Conservation (phyloP, 2,113 vertebrate species). For the Psophia crepitans region DNA sequence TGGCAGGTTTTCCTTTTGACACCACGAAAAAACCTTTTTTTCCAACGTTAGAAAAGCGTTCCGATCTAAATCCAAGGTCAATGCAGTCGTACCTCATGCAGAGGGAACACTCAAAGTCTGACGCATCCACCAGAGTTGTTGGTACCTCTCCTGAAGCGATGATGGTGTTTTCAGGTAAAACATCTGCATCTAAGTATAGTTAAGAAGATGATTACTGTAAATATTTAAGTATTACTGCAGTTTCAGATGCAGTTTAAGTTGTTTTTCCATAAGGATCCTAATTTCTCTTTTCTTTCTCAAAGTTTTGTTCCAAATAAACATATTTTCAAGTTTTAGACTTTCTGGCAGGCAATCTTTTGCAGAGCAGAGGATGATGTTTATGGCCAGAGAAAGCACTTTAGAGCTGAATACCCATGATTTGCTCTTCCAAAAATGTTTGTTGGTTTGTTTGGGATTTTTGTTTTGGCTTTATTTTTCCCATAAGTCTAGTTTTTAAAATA, state of each 20-base stretch:
- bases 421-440: not conserved
- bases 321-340: not conserved
- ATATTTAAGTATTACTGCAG: not conserved
- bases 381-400: slow-evolving; percentile 1
- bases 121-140: slow-evolving; percentile 78
- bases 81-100: slow-evolving; percentile 85
- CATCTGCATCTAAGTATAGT: slow-evolving; percentile 67
- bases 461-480: not conserved
- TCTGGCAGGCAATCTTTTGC: not conserved
- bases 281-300: not conserved
- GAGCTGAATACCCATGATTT: not conserved
- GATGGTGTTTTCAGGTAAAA: slow-evolving; percentile 7
- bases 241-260: not conserved
- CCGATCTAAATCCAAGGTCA: not conserved
- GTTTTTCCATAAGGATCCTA: not conserved
- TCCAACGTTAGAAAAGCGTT: not conserved
- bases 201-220: not conserved
- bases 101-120: slow-evolving; percentile 91
- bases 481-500: slow-evolving; percentile 10
- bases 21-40: not conserved
- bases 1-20: not conserved
- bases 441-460: too few species aligned
- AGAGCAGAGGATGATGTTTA: not conserved
- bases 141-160: slow-evolving; percentile 63
- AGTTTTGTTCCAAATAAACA: not conserved